phyloP scores from a whole-genome alignment of 2,113 vertebrate species.

The Okapia johnstoni region DNA sequence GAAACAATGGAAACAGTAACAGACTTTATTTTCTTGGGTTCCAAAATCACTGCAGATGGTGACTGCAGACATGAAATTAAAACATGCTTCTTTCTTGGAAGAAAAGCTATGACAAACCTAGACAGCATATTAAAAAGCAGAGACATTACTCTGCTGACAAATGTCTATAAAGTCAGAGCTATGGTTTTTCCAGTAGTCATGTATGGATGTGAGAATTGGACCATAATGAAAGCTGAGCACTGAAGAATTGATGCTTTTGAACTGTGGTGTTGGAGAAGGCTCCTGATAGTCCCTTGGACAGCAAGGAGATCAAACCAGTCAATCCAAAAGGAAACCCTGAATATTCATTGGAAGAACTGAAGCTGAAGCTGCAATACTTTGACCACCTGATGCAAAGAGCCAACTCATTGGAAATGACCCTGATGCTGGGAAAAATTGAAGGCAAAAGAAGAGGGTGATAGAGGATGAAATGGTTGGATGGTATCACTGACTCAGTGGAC shows the following conservation, averaged over 20 bases:
- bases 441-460: not conserved
- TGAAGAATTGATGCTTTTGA: not conserved
- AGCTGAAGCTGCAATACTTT: not conserved
- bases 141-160: not conserved
- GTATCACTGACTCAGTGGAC: not conserved
- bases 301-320: not conserved
- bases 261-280: not conserved
- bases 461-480: not conserved
- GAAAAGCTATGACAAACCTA: not conserved
- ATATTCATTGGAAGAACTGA: not conserved
- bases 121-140: not conserved
- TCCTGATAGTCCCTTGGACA: not conserved
- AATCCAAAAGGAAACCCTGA: not conserved
- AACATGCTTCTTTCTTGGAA: not conserved
- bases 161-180: not conserved
- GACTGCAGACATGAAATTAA: not conserved
- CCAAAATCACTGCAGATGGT: not conserved
- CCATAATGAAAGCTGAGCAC: not conserved
- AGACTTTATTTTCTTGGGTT: not conserved
- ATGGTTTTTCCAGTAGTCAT: not conserved
- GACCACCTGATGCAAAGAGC: not conserved
- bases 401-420: not conserved
- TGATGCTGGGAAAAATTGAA: not conserved
- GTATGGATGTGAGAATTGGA: not conserved
- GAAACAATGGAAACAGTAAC: not conserved